phyloP scores from a whole-genome alignment of 2,888 invertebrate species.

The Vanessa cardui region DNA sequence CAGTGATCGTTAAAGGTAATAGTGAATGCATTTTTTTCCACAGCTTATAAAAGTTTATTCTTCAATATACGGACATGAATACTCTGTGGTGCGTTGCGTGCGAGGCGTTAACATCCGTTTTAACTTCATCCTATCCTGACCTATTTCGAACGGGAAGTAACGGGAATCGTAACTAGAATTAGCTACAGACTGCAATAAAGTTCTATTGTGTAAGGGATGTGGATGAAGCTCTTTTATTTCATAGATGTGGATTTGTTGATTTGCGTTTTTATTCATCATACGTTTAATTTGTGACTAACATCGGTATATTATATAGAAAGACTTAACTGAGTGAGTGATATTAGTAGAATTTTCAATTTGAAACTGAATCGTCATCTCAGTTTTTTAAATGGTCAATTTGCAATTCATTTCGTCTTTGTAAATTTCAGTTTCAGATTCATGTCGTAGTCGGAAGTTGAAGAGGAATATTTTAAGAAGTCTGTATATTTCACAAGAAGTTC shows the following conservation, averaged over 20 bases:
- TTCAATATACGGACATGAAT: constrained; percentile 21
- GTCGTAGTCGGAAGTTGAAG: too few relatives aligned
- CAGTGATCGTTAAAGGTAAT: constrained; percentile 8
- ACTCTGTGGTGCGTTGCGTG: constrained; percentile 21
- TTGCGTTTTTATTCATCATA: neutral
- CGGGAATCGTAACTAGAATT: constrained; percentile 16
- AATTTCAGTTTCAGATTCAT: too few relatives aligned
- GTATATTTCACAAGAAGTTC: too few relatives aligned
- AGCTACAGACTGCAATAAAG: constrained; percentile 9
- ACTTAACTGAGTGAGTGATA: too few relatives aligned
- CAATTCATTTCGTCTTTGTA: too few relatives aligned
- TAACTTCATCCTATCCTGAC: constrained; percentile 39
- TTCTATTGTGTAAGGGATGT: neutral
- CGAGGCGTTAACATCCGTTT: constrained; percentile 25
- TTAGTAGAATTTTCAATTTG: too few relatives aligned
- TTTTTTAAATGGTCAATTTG: too few relatives aligned
- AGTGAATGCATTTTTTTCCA: constrained; percentile 8
- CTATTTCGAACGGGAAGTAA: constrained; percentile 33
- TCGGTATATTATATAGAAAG: too few relatives aligned
- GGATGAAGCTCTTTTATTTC: neutral
- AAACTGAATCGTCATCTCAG: too few relatives aligned
- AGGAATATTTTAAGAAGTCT: too few relatives aligned
- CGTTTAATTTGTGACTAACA: too few relatives aligned
- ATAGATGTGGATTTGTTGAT: neutral
- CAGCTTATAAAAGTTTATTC: constrained; percentile 18